phyloP scores from a whole-genome alignment of 2,113 vertebrate species.

The Chauna torquata region DNA sequence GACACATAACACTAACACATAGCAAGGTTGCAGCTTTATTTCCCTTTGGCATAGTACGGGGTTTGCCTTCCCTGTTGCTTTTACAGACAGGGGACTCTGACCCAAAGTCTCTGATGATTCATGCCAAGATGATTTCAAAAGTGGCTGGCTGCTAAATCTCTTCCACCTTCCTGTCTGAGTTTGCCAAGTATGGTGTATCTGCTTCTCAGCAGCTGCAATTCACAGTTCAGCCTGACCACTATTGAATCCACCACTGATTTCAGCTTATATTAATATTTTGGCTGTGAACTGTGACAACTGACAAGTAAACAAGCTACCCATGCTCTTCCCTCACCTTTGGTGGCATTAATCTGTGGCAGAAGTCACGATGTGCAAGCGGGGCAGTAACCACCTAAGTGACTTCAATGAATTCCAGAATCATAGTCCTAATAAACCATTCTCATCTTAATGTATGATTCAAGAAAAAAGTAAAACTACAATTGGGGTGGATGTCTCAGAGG shows the following conservation, averaged over 20 bases:
- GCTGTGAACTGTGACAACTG: background rate
- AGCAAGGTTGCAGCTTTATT: background rate
- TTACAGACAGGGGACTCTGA: background rate
- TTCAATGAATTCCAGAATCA: background rate
- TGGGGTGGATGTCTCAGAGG: background rate
- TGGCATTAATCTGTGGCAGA: background rate
- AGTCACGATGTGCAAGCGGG: background rate
- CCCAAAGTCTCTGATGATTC: background rate
- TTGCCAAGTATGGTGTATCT: background rate
- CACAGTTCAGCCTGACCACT: background rate
- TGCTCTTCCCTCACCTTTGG: background rate
- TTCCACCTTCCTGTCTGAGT: background rate
- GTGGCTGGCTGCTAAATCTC: background rate
- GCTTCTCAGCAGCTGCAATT: background rate
- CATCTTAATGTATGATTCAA: background rate
- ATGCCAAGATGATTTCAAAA: background rate
- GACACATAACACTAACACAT: background rate
- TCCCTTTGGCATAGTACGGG: background rate
- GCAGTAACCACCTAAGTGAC: background rate
- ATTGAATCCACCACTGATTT: background rate
- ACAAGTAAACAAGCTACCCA: background rate
- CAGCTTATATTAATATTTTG: background rate
- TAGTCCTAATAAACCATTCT: background rate
- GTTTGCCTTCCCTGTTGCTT: background rate
- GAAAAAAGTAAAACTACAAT: background rate